Percentiles rank a stretch among this genome's conserved stretches.
Evolutionary conservation across 2,888 invertebrate species (phyloP).

Genomic region (Phorcus lineatus): DNA sequence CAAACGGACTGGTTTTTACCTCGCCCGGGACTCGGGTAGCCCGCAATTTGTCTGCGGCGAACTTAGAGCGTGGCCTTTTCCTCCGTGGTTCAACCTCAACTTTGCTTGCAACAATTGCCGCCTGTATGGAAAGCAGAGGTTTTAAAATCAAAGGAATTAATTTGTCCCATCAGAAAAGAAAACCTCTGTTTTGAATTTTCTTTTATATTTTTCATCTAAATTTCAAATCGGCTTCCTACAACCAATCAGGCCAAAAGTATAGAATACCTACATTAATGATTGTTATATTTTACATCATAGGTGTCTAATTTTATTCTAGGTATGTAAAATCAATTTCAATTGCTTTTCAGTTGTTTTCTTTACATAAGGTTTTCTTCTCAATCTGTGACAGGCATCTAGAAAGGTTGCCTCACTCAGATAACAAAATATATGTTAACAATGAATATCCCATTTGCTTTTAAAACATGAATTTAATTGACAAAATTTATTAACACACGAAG

Average conservation of each 20-base stretch:
- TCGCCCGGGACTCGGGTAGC: slow-evolving; percentile 20
- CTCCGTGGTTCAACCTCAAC: slow-evolving; percentile 56
- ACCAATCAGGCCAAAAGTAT: no score
- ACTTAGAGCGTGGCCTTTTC: slow-evolving; percentile 60
- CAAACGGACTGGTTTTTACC: slow-evolving; percentile 2
- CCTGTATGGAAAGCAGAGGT: slow-evolving; percentile 49
- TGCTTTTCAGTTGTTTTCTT: neutral
- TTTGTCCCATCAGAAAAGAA: neutral
- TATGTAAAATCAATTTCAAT: no score
- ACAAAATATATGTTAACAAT: neutral
- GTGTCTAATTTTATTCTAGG: no score
- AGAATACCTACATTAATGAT: no score
- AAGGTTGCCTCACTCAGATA: slow-evolving; percentile 6
- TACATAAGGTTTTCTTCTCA: neutral
- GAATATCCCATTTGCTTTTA: neutral
- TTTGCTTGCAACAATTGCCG: slow-evolving; percentile 67
- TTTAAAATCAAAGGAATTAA: slow-evolving; percentile 9
- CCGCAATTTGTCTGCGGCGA: slow-evolving; percentile 54
- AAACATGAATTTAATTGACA: no score
- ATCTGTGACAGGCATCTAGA: slow-evolving; percentile 1
- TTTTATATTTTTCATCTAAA: no score
- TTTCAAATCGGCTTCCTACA: no score
- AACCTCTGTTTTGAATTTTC: no score
- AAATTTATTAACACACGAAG: no score
- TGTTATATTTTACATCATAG: no score